Evolutionary conservation across 2,797 vertebrate genomes (phyloP).

Genomic region (Peromyscus nudipes): DNA sequence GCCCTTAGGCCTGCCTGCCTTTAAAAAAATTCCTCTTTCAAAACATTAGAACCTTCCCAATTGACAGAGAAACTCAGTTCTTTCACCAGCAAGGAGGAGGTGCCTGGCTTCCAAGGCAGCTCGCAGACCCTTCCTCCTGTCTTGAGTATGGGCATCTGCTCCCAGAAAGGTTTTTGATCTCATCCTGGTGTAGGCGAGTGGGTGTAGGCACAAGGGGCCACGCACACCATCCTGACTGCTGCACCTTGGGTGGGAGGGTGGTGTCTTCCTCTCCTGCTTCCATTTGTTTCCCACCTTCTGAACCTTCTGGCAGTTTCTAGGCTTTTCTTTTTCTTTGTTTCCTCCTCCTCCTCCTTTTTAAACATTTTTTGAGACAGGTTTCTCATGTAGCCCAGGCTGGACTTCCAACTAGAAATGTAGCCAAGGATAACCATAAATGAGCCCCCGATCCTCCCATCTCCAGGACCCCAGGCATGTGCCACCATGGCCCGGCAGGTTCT

Average conservation of each 20-base stretch:
- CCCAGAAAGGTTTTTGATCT: background rate
- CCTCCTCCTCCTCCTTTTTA: background rate
- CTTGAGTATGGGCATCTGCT: background rate
- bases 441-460: background rate
- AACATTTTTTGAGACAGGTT: background rate
- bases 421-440: background rate
- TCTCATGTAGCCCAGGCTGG: background rate
- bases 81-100: background rate
- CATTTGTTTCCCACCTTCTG: background rate
- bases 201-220: background rate
- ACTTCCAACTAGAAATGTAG: background rate
- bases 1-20: background rate
- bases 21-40: constrained; percentile 11
- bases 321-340: background rate
- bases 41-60: background rate
- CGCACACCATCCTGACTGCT: background rate
- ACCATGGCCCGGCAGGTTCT: background rate
- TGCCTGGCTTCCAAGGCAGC: background rate
- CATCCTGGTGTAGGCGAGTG: background rate
- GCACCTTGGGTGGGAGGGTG: background rate
- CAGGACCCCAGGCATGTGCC: background rate
- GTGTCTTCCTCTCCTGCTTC: background rate
- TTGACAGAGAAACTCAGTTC: background rate
- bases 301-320: background rate
- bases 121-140: background rate